phyloP scores from a whole-genome alignment of 2,888 invertebrate species.

The Xestoiulus laeticollis region DNA sequence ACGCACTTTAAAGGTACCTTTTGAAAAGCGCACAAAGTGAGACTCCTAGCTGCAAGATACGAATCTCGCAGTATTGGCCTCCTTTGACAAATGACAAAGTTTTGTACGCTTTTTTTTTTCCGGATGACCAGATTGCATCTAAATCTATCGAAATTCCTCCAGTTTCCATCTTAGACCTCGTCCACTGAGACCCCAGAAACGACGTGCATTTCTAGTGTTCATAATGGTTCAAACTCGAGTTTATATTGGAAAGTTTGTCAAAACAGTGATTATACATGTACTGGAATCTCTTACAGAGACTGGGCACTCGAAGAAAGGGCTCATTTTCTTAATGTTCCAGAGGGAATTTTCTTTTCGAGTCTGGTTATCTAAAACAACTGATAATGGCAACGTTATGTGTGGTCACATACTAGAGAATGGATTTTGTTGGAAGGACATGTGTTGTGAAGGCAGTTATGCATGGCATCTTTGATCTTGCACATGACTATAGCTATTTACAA shows the following conservation, averaged over 20 bases:
- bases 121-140: neutral
- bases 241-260: neutral
- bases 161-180: conserved; percentile 1
- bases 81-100: conserved; percentile 15
- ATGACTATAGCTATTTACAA: neutral
- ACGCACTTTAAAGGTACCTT: conserved; percentile 18
- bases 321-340: neutral
- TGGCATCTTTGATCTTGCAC: neutral
- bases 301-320: neutral
- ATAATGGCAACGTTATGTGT: neutral
- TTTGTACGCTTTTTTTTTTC: neutral
- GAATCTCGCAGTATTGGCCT: neutral
- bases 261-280: neutral
- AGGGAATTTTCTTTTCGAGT: neutral
- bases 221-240: neutral
- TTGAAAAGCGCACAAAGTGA: conserved; percentile 29
- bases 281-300: neutral
- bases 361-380: neutral
- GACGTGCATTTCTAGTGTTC: neutral
- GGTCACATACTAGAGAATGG: neutral
- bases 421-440: neutral
- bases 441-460: neutral
- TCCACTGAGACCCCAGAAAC: neutral
- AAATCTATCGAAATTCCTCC: neutral
- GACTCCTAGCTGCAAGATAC: neutral